phyloP scores from a whole-genome alignment of 2,888 invertebrate genomes.

The Iselma pallidipennis region DNA sequence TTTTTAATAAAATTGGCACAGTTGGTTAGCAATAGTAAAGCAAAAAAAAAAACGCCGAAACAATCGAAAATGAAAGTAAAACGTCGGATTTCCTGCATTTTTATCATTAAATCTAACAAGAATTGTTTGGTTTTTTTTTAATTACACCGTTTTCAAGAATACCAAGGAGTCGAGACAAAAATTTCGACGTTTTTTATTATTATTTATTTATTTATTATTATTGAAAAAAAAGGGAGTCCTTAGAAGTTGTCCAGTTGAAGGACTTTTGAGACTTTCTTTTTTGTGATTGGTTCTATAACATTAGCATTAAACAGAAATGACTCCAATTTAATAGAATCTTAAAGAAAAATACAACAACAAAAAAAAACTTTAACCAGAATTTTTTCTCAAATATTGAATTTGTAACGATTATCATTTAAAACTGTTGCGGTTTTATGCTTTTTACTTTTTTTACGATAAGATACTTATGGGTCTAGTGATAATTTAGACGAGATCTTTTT shows the following conservation, averaged over 20 bases:
- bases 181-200: no score
- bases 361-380: no score
- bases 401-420: background rate
- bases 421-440: background rate
- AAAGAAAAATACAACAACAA: no score
- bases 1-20: conserved; percentile 17
- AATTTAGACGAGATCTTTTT: background rate
- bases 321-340: no score
- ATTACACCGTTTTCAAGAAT: background rate
- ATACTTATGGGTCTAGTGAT: background rate
- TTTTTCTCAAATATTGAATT: no score
- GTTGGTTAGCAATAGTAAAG: conserved; percentile 4
- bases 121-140: background rate
- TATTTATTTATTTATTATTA: no score
- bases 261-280: no score
- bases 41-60: conserved; percentile 28
- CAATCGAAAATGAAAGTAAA: conserved; percentile 47
- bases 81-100: conserved; percentile 22
- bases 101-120: background rate
- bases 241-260: no score
- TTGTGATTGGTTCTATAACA: no score
- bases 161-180: background rate
- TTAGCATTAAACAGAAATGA: no score
- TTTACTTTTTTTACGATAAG: background rate
- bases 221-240: no score